These are phyloP conservation scores for Intellagama lesueurii DNA, from an alignment of 2,797 vertebrate genomes.

Conservation along the genomic window DNA sequence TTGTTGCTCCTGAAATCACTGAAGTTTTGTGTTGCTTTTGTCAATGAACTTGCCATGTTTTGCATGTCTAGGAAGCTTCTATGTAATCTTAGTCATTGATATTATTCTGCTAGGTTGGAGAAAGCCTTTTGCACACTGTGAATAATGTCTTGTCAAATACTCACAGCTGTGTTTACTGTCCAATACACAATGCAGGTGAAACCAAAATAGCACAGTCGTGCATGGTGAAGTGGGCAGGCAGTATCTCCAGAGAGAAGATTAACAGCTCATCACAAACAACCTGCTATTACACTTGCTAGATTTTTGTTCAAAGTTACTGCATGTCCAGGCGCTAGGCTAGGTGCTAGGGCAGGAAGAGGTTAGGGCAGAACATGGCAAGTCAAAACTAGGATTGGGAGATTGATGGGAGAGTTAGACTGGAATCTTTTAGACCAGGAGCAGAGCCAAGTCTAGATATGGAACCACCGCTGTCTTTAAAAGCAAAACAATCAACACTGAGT, in stretches of 20 bases:
- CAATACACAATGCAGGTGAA: conserved; percentile 44
- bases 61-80: conserved; percentile 33
- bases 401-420: not conserved
- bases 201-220: conserved; percentile 35
- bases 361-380: not conserved
- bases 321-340: not conserved
- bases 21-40: conserved; percentile 29
- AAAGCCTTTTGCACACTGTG: conserved; percentile 34
- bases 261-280: not conserved
- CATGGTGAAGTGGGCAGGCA: not conserved
- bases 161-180: conserved; percentile 56
- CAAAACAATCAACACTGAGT: not conserved
- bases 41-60: conserved; percentile 22
- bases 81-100: conserved; percentile 47
- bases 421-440: not conserved
- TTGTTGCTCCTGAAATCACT: conserved; percentile 1
- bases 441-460: not conserved
- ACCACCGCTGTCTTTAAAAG: not conserved
- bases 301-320: not conserved
- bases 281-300: not conserved
- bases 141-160: conserved; percentile 55
- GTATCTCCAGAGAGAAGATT: not conserved
- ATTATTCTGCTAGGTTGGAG: conserved; percentile 50
- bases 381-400: not conserved
- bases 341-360: too few relatives aligned